Conservation (phyloP, 37 sponge, comb jelly and placozoan genomes). For the Aphrocallistes beatrix region DNA sequence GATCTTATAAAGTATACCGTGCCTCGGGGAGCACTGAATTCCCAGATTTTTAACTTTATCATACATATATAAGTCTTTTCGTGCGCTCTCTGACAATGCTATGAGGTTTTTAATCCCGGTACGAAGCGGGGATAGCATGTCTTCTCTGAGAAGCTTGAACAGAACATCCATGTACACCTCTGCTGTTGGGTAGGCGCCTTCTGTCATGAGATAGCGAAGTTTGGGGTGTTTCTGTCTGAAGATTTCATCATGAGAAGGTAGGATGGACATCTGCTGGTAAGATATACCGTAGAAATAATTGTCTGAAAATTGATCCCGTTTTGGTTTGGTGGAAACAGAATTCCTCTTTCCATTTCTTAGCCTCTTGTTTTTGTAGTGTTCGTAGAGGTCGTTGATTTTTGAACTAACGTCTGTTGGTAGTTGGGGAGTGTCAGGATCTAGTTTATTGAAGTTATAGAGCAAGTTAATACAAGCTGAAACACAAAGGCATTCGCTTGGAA, state of each 20-base stretch:
- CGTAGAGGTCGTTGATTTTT: not conserved
- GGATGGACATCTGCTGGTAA: not conserved
- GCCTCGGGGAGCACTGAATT: not conserved
- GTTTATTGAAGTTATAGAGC: not conserved
- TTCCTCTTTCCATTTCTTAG: not conserved
- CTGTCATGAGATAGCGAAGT: conserved; percentile 39
- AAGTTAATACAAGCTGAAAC: not conserved
- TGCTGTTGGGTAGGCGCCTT: conserved; percentile 43
- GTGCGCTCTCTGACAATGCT: conserved; percentile 12
- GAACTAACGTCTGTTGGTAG: not conserved
- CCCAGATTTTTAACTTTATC: conserved; percentile 26
- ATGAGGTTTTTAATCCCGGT: conserved; percentile 39
- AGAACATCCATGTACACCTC: conserved; percentile 69
- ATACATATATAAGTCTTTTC: conserved; percentile 50
- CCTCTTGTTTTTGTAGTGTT: not conserved
- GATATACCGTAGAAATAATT: not conserved
- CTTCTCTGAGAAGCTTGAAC: conserved; percentile 70
- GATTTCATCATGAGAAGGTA: not conserved
- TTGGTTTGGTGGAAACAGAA: not conserved
- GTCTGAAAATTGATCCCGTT: not conserved
- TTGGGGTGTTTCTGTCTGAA: not conserved
- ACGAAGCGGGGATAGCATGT: conserved; percentile 73
- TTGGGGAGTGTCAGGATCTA: not conserved
- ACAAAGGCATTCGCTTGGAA: not conserved
- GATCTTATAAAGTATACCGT: conserved; percentile 39